Percentiles rank a stretch among this genome's conserved stretches.
phyloP scores from a whole-genome alignment of 37 sponge, comb jelly and placozoan genomes.

The Eunapius fragilis region DNA sequence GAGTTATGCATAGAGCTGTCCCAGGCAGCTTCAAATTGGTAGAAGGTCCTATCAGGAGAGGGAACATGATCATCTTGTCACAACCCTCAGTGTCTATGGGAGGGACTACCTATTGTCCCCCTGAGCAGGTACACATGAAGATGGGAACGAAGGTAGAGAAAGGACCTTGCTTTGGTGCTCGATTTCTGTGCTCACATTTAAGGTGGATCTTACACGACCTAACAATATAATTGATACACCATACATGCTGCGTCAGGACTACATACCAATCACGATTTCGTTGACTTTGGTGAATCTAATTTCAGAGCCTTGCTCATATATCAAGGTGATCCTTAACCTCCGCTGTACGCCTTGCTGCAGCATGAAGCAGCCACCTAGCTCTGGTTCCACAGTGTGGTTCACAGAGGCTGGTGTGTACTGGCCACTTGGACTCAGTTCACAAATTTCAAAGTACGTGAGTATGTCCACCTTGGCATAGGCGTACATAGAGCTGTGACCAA shows the following conservation, averaged over 20 bases:
- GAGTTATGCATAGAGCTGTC: slow-evolving; percentile 96
- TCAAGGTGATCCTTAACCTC: slow-evolving; percentile 77
- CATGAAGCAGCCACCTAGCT: slow-evolving; percentile 51
- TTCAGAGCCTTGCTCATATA: slow-evolving; percentile 77
- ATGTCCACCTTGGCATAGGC: slow-evolving; percentile 70
- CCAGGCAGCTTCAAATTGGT: slow-evolving; percentile 89
- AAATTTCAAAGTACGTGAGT: slow-evolving; percentile 83
- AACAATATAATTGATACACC: neutral
- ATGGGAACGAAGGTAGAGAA: slow-evolving; percentile 60
- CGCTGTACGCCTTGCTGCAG: slow-evolving; percentile 92
- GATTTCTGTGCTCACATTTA: slow-evolving; percentile 20
- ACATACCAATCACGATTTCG: slow-evolving; percentile 77
- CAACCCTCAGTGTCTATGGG: neutral
- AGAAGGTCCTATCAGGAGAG: slow-evolving; percentile 28
- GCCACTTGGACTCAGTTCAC: slow-evolving; percentile 87
- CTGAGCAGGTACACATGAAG: slow-evolving; percentile 9
- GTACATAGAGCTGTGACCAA: slow-evolving; percentile 52
- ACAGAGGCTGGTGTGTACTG: slow-evolving; percentile 83
- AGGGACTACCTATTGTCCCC: slow-evolving; percentile 43
- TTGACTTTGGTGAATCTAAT: slow-evolving; percentile 72
- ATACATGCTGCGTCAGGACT: neutral
- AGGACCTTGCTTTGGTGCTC: slow-evolving; percentile 63
- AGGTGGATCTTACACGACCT: slow-evolving; percentile 70
- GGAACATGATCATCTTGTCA: neutral
- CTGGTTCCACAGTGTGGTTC: slow-evolving; percentile 35